Evolutionary conservation across 1,140 invertebrate genomes (phyloP), one percentile per base, ranked within the genome.

Genomic region (Halotydeus destructor): DNA sequence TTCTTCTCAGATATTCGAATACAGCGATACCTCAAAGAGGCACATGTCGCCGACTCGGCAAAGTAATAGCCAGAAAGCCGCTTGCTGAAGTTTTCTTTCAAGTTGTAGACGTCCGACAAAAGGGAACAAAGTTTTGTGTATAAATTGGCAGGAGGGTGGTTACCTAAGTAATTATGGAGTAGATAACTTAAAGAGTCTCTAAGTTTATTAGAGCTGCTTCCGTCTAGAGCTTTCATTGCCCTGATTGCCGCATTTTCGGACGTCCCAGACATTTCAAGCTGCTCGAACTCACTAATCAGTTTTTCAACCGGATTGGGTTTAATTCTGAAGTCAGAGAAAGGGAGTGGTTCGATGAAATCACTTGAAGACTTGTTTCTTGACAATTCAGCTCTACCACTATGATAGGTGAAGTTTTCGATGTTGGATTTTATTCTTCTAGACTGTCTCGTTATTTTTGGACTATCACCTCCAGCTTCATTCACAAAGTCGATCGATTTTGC

Each of bases 11-110:
- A 26, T 36, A 22, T 31, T 32, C 36, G 26, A 12, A 47, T 16
- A 9, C 6, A 18, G 26, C 41, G 32, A 35, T 47, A 47, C n/a
- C 45, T 16, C 21, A 38, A 23, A 16, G 32, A 5, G 21, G 14
- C 4, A 40, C 32, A 24, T 2, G 19, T 16, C 1, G 22, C 12
- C 6, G 32, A 23, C 26, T 47, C 45, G 16, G 25, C 12, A 4
- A 47, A 30, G 30, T 47, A 36, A 39, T 37, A 47, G 9, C 14
- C 22, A 2, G 34, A 6, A 21, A 14, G 6, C 3, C 8, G 3
- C 14, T 4, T 4, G 23, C 24, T 40, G 5, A 8, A 33, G 5
- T 9, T 41, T 4, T 33, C 22, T 2, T 14, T 5, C 5, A 30
- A 41, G n/a, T 16, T 38, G 24, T 26, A 41, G 8, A 45, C 14